Conservation (phyloP, 2,888 invertebrate genomes). For the Vanessa cardui region DNA sequence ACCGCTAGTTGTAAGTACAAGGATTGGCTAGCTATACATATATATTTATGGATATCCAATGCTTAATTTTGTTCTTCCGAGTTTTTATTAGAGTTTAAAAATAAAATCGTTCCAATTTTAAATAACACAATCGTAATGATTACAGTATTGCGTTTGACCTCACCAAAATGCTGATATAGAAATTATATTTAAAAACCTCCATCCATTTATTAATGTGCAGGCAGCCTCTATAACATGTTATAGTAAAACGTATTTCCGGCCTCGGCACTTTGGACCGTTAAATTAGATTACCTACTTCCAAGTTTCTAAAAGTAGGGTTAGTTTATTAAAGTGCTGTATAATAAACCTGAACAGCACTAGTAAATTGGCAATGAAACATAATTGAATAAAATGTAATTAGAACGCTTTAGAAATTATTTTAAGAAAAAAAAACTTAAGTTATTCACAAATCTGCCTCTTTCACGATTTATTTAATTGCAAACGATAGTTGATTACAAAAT, state of each 20-base stretch:
- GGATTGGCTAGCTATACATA: no score
- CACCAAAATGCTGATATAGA: background rate
- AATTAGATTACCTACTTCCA: slow-evolving; percentile 35
- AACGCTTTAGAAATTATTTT: no score
- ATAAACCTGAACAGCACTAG: slow-evolving; percentile 4
- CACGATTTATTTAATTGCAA: no score
- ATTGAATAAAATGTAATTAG: background rate
- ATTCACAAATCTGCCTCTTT: no score
- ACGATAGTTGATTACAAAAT: no score
- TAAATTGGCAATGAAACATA: slow-evolving; percentile 6
- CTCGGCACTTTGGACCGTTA: slow-evolving; percentile 31
- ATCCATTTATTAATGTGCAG: slow-evolving; percentile 7
- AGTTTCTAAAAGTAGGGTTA: slow-evolving; percentile 36
- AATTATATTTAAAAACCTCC: background rate
- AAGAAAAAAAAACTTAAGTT: no score
- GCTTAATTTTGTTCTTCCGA: no score
- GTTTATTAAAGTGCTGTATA: slow-evolving; percentile 30
- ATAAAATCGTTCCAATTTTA: no score
- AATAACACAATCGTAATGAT: no score
- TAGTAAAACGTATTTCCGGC: slow-evolving; percentile 28
- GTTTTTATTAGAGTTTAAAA: no score
- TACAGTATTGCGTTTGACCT: background rate
- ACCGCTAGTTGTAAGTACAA: no score
- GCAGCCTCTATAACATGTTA: slow-evolving; percentile 13
- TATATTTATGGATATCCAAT: no score